Evolutionary conservation across 2,888 invertebrate species (phyloP).

Genomic region (Oxytorus armatus): DNA sequence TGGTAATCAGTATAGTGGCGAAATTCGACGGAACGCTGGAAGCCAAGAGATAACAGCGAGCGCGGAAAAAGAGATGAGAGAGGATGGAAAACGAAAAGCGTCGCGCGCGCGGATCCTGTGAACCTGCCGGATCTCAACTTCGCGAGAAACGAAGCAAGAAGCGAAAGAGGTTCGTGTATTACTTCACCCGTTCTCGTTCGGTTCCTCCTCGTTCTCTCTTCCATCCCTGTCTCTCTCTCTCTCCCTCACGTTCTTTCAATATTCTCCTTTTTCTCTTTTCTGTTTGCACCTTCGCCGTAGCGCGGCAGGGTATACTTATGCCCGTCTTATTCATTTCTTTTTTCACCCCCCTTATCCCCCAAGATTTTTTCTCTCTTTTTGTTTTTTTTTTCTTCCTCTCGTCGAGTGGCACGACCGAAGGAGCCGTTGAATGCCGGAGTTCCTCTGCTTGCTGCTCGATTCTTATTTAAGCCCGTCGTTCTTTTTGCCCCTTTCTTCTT

Average conservation of each 20-base stretch:
- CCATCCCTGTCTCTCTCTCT: conserved; percentile 30
- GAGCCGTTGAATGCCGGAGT: conserved; percentile 51
- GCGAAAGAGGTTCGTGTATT: conserved; percentile 73
- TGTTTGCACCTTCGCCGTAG: conserved; percentile 76
- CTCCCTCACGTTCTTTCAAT: conserved; percentile 20
- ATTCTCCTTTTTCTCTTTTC: conserved; percentile 76
- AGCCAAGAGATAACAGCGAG: conserved; percentile 34
- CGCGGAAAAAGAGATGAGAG: conserved; percentile 14
- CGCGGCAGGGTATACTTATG: conserved; percentile 81
- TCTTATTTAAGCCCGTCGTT: conserved; percentile 68
- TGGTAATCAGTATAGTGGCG: too few species aligned
- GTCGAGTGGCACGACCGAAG: conserved; percentile 42
- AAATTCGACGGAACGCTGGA: conserved; percentile 47
- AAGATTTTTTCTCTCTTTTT: conserved; percentile 3
- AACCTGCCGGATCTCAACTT: conserved; percentile 78
- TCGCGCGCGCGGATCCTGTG: conserved; percentile 77
- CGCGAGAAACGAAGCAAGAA: conserved; percentile 66
- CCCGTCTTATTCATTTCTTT: conserved; percentile 79
- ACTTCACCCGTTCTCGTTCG: conserved; percentile 56
- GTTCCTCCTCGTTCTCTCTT: conserved; percentile 29
- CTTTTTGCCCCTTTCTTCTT: conserved; percentile 76
- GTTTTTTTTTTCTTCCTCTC: conserved; percentile 24
- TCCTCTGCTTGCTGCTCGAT: conserved; percentile 46
- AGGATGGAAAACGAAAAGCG: conserved; percentile 62
- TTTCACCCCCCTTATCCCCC: conserved; percentile 70